Percentiles rank a stretch among this genome's conserved stretches.
Conservation (phyloP, 2,888 invertebrate genomes). For the Andrena marginata region DNA sequence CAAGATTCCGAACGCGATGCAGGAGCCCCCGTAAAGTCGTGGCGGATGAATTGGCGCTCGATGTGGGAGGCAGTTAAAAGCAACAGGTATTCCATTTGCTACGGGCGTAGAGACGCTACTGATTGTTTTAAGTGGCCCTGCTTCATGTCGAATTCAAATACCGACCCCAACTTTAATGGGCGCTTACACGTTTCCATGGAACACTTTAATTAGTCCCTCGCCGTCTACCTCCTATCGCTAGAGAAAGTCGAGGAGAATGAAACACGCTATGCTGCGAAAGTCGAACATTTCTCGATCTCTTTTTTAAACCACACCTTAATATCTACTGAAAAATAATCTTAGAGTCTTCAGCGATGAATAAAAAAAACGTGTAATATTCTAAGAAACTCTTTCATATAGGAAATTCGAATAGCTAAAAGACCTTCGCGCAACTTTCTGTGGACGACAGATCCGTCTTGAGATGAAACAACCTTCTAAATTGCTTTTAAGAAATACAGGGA, state of each 20-base stretch:
- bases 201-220: too few relatives aligned
- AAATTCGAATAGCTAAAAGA: too few relatives aligned
- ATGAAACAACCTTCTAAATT: not conserved
- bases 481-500: not conserved
- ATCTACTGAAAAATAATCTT: too few relatives aligned
- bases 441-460: not conserved
- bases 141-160: conserved; percentile 17
- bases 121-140: conserved; percentile 50
- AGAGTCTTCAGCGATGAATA: too few relatives aligned
- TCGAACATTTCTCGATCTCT: too few relatives aligned
- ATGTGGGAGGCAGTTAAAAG: conserved; percentile 46
- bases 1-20: conserved; percentile 56
- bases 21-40: conserved; percentile 33
- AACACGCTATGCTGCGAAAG: too few relatives aligned
- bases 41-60: conserved; percentile 37
- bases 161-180: not conserved
- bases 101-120: conserved; percentile 27
- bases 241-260: too few relatives aligned
- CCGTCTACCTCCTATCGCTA: too few relatives aligned
- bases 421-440: not conserved
- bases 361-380: too few relatives aligned
- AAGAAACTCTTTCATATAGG: too few relatives aligned
- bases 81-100: conserved; percentile 67
- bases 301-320: too few relatives aligned
- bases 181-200: not conserved